Conservation (phyloP, 2,113 vertebrate species). For the Plecotus auritus region DNA sequence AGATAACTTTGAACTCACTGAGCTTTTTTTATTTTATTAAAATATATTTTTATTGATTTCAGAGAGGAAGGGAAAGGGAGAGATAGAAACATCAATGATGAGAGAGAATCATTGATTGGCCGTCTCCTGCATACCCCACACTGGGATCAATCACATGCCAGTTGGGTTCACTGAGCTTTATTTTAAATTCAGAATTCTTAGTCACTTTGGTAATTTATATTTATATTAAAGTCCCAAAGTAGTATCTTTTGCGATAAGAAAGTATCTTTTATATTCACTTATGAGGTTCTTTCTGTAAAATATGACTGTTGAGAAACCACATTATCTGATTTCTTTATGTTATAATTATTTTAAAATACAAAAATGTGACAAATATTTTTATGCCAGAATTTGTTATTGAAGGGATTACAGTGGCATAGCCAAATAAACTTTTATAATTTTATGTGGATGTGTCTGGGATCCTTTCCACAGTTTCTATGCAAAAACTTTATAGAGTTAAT, state of each 20-base stretch:
- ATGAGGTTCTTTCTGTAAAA: neutral
- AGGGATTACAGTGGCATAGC: too few species aligned
- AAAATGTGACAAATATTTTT: neutral
- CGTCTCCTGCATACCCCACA: too few species aligned
- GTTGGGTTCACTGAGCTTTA: neutral
- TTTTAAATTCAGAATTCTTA: neutral
- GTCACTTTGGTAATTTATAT: neutral
- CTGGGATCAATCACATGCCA: too few species aligned
- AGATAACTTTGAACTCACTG: neutral
- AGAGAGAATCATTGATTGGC: too few species aligned
- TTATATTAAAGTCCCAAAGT: neutral
- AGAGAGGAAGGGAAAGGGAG: too few species aligned
- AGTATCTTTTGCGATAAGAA: neutral
- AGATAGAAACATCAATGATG: too few species aligned
- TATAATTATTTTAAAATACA: neutral
- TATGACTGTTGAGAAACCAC: neutral
- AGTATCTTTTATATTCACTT: neutral
- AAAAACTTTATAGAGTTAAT: neutral
- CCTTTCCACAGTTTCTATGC: neutral
- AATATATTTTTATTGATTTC: too few species aligned
- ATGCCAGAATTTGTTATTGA: too few species aligned
- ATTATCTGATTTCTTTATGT: neutral
- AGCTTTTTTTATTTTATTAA: neutral
- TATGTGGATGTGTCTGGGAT: neutral
- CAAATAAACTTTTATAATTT: neutral